A percentile compares a stretch with the other conserved stretches of the same genome.
Conservation (phyloP, 2,888 invertebrate species). For the Parelbella ahira region DNA sequence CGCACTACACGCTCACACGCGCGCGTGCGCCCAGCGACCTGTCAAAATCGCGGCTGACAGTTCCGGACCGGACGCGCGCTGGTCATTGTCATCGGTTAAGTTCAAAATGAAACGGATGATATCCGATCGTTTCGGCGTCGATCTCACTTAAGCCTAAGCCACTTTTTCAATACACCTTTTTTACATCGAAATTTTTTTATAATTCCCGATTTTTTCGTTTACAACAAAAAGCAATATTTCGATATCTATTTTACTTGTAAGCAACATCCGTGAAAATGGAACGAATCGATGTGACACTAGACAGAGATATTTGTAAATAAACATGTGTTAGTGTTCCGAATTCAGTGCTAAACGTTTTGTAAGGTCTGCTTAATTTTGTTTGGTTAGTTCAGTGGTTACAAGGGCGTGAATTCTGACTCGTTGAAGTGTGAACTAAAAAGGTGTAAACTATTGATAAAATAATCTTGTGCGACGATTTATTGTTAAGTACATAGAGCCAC, state of each 20-base stretch:
- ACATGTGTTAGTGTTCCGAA: slow-evolving; percentile 50
- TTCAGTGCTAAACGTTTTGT: slow-evolving; percentile 69
- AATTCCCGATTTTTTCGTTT: slow-evolving; percentile 19
- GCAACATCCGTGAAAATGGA: slow-evolving; percentile 18
- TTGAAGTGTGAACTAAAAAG: slow-evolving; percentile 64
- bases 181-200: slow-evolving; percentile 6
- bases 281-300: slow-evolving; percentile 38
- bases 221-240: slow-evolving; percentile 1
- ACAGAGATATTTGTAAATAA: slow-evolving; percentile 36
- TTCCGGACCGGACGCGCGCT: slow-evolving; percentile 44
- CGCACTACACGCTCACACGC: slow-evolving; percentile 72
- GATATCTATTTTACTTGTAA: not conserved
- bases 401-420: slow-evolving; percentile 70
- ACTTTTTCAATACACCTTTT: too few relatives aligned
- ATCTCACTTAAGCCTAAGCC: slow-evolving; percentile 44
- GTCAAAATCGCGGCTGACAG: slow-evolving; percentile 57
- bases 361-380: slow-evolving; percentile 63
- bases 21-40: slow-evolving; percentile 48
- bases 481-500: slow-evolving; percentile 6
- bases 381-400: slow-evolving; percentile 55
- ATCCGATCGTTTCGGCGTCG: slow-evolving; percentile 45
- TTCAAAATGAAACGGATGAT: slow-evolving; percentile 58
- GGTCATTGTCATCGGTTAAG: slow-evolving; percentile 9
- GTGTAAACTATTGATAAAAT: slow-evolving; percentile 39
- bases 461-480: slow-evolving; percentile 22